These are phyloP conservation scores for Corydoras maculifer DNA, from an alignment of 2,113 vertebrate species.

Conservation along the genomic window DNA sequence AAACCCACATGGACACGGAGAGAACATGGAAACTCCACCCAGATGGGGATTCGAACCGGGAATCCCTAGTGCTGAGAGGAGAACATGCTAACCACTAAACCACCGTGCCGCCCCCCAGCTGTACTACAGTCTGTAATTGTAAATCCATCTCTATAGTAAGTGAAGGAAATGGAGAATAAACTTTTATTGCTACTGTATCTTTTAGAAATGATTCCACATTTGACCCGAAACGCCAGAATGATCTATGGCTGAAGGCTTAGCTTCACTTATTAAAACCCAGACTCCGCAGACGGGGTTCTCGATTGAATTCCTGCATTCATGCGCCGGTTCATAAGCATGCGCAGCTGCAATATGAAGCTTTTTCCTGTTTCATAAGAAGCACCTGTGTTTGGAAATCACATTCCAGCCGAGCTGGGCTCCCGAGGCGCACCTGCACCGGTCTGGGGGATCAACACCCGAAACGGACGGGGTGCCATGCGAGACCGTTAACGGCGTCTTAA, in stretches of 20 bases:
- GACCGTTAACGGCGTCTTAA: conserved; percentile 4
- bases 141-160: no score
- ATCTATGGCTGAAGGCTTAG: conserved; percentile 44
- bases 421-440: conserved; percentile 58
- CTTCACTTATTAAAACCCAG: conserved; percentile 43
- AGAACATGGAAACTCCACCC: no score
- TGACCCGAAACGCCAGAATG: neutral
- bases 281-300: conserved; percentile 46
- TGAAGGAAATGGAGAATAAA: no score
- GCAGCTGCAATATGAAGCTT: conserved; percentile 61
- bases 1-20: no score
- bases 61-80: no score
- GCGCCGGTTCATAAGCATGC: conserved; percentile 47
- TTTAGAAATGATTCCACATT: no score
- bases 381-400: conserved; percentile 70
- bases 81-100: no score
- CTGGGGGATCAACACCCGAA: conserved; percentile 57
- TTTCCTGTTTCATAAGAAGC: conserved; percentile 64
- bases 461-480: conserved; percentile 42
- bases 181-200: no score
- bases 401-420: conserved; percentile 63
- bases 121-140: no score
- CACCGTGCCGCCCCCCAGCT: no score
- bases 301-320: conserved; percentile 57
- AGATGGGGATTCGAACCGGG: no score